phyloP scores from a whole-genome alignment of 2,888 invertebrate genomes.

The Odontothrips loti region DNA sequence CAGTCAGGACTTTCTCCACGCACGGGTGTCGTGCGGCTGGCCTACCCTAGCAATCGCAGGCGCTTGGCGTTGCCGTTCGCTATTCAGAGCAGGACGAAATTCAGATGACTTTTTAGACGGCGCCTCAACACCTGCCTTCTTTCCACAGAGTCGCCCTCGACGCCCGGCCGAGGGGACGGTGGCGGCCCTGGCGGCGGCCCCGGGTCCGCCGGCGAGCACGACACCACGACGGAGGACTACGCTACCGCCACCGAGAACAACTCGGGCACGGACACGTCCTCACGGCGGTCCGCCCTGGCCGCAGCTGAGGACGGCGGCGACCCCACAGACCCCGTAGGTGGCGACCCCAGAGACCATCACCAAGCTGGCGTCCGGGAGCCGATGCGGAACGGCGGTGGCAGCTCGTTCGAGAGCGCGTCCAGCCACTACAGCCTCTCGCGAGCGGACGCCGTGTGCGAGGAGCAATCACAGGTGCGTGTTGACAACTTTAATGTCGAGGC shows the following conservation, averaged over 20 bases:
- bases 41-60: no score
- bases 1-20: no score
- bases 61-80: no score
- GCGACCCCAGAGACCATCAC: not conserved
- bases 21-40: no score
- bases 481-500: no score
- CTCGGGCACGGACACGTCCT: conserved; percentile 41
- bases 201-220: conserved; percentile 19
- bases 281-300: conserved; percentile 37
- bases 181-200: no score
- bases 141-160: conserved; percentile 7
- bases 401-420: conserved; percentile 83
- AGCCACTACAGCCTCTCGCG: conserved; percentile 73
- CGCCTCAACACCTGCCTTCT: not conserved
- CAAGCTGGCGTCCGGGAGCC: conserved; percentile 24
- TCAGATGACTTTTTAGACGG: no score
- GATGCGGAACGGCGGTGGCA: conserved; percentile 55
- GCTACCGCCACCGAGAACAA: conserved; percentile 64
- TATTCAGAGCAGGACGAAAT: no score
- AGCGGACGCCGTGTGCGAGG: conserved; percentile 54
- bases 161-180: conserved; percentile 27
- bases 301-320: not conserved
- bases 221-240: conserved; percentile 77
- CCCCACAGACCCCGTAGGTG: not conserved
- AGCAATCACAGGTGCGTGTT: not conserved